Evolutionary conservation across 2,797 vertebrate species (phyloP), one percentile per base, ranked within the genome.

Genomic region (Oreochromis grahami): DNA sequence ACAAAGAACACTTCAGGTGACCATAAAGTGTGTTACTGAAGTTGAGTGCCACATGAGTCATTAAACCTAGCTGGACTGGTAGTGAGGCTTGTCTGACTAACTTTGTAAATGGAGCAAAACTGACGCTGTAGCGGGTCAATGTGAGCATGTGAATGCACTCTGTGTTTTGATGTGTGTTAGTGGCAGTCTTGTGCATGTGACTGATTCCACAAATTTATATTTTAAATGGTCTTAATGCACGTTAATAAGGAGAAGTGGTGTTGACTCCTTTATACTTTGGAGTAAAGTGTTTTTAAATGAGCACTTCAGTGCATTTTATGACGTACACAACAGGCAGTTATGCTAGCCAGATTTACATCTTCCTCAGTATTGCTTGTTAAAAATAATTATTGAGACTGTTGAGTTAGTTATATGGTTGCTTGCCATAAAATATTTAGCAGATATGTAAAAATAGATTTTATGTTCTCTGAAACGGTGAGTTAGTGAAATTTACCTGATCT

Each of bases 1-100:
- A 50, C 89, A 82, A 90, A 92, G 93, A 91, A 88, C 89, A 34
- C 91, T 93, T 93, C 91, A 95, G 92, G 88, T 90, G 89, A 80
- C 87, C 87, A 41, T 92, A 88, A 94, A 94, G 84, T 63, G 86
- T 14, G 77, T 1, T 38, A 19, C 86, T 91, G 80, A 87, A 93
- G 85, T 88, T 85, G 83, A 91, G 88, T 92, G 89, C 77, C 50
- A 80, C 84, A 83, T 76, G 90, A 90, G 89, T 87, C 89, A 88
- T 91, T 94, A 91, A 91, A 93, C 84, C 29, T 86, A 85, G 81
- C 86, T 63, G 72, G 77, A 84, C 89, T 70, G 82, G 78, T 79
- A 63, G 79, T 5, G 65, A 77, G 24, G 65, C 36, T 68, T 72
- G 80, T 87, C 13, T 0, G n/a, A 68, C 36, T 56, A 78, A 76